Evolutionary conservation across 2,113 vertebrate species (phyloP), one percentile per base, ranked within the genome.

Genomic region (Plecturocebus donacophilus): DNA sequence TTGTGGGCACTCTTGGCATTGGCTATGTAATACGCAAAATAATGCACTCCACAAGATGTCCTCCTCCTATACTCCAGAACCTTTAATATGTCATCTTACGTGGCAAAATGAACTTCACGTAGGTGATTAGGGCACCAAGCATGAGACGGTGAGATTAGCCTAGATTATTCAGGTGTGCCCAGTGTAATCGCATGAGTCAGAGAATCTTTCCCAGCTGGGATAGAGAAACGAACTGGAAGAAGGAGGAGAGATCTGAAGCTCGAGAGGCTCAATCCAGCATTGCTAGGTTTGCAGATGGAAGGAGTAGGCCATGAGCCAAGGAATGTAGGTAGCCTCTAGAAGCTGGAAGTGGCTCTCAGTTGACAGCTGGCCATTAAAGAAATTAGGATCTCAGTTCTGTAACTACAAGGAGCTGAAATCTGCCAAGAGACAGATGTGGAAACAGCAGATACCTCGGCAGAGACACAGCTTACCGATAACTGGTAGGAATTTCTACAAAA

Each of bases 381-480:
- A 85, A 87, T 58, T 32, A 40, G 25, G 30, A 64, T 94, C 27
- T 87, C 47, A 73, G 76, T 61, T 52, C 21, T 45, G 42, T 11
- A 86, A 20, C 52, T 21, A 38, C 9, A 61, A 73, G 70, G 56
- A 90, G 68, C 45, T 75, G 47, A 82, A 90, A 84, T 87, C 64
- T 95, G 47, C 16, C 77, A 79, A 64, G 2, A 82, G 42, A 77
- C n/a, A 82, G 58, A 45, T 12, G n/a, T 93, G 54, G 25, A 94
- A 79, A 27, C n/a, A 83, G 19, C 52, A 45, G 58, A 73, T 64
- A 27, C 68, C 89, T 38, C 81, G n/a, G 73, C 71, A 73, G 79
- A 91, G n/a, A 86, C 6, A 81, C 14, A 90, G 30, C 54, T 93
- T 71, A 91, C 52, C 64, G 56, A 96, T 86, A 71, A 82, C 52